Percentiles rank a stretch among this genome's conserved stretches.
Conservation (phyloP, 2,797 vertebrate genomes). For the Anas acuta region DNA sequence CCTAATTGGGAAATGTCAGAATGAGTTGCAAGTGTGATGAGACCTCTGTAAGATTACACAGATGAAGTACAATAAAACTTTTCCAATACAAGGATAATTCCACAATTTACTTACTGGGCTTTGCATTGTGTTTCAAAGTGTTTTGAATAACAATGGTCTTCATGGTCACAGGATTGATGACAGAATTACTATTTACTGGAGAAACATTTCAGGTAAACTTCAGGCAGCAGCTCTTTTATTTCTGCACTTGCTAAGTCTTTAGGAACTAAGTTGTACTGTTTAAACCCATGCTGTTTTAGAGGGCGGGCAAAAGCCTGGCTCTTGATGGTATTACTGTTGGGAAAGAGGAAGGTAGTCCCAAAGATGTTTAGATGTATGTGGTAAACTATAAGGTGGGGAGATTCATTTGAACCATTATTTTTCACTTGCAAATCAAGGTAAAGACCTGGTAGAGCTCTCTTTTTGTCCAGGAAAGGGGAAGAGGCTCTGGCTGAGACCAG, state of each 20-base stretch:
- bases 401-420: background rate
- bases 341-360: background rate
- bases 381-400: background rate
- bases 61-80: background rate
- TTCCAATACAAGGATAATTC: background rate
- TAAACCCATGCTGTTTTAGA: background rate
- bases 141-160: background rate
- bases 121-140: conserved; percentile 16
- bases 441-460: fast-evolving
- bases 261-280: fast-evolving
- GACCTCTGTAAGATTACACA: background rate
- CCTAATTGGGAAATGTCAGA: conserved; percentile 49
- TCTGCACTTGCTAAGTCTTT: background rate
- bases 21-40: background rate
- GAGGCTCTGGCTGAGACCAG: background rate
- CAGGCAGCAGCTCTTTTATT: background rate
- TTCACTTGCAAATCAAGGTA: background rate
- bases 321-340: background rate
- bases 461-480: background rate
- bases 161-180: background rate
- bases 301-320: background rate
- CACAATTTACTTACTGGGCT: background rate
- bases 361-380: background rate
- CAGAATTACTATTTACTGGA: background rate
- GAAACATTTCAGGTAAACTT: background rate